Base-by-base conservation (phyloP, 2,888 invertebrate genomes). In the Macaria notata region DNA sequence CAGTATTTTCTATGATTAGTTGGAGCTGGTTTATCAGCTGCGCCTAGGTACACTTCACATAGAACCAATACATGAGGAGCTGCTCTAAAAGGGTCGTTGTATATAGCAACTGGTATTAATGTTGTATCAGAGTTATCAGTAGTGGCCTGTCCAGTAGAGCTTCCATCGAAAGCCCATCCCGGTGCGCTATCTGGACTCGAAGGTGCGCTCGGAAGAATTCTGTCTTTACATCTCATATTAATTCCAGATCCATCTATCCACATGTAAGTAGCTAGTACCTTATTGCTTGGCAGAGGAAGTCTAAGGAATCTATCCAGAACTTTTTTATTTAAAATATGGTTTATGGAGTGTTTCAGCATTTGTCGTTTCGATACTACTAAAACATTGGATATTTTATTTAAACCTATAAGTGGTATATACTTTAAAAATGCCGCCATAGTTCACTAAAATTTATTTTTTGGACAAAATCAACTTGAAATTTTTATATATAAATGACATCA, bases 81-180 rank as follows among this genome's bases (percentile, higher is more conserved):
- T 57, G 95, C 92, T 42, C 96, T 93, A 91, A 99, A 98, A 0
- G 98, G 99, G 82, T 98, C 98, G 66, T 93, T 94, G 86, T 95
- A 98, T 61, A 99, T 93, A 41, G 97, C 96, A 8, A 95, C 95
- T 0, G 99, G 98, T 73, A 95, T 93, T 19, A 99, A 90, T 81
- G 94, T 96, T 38, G 97, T 96, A 78, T 99, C 98, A n/a, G 97
- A 97, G 79, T 96, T 96, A 30, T 96, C 97, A 2, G 84, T 76
- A 64, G 94, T 92, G 0, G 97, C 96, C 86, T 97, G 97, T 63
- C 95, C 96, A 0, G 96, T 96, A 2, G 98, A 98, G 79, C 97
- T 97, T 45, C 98, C 98, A 86, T 98, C 98, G 76, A 96, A 98
- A 70, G 96, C 96, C 98, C 98, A 98, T 30, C 93, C 88, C 3